These are phyloP conservation scores for Axinella damicornis DNA, from an alignment of 37 sponge, comb jelly and placozoan genomes.

Conservation along the genomic window DNA sequence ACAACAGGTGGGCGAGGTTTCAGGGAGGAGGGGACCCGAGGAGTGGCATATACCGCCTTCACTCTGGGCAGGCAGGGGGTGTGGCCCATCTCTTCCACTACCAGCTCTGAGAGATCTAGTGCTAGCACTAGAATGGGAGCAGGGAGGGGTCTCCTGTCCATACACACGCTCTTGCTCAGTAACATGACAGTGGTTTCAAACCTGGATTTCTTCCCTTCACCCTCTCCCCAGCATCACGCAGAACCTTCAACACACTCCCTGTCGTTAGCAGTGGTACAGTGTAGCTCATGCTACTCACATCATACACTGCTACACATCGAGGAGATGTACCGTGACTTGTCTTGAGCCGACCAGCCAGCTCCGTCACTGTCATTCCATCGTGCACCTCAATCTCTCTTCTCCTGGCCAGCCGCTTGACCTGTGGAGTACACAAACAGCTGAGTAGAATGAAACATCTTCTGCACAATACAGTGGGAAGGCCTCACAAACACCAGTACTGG, in stretches of 20 bases:
- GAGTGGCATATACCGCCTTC: background rate
- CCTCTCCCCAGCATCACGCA: background rate
- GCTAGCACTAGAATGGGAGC: background rate
- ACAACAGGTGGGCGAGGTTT: constrained; percentile 85
- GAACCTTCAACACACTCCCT: background rate
- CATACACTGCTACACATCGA: background rate
- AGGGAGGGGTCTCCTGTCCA: no score
- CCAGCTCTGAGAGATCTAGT: background rate
- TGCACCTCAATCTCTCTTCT: background rate
- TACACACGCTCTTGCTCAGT: background rate
- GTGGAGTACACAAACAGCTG: background rate
- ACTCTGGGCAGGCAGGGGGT: background rate
- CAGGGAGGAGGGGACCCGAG: constrained; percentile 6
- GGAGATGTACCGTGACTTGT: background rate
- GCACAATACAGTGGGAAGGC: background rate
- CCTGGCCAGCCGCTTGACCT: background rate
- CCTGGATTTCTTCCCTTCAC: constrained; percentile 6
- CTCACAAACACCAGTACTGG: no score
- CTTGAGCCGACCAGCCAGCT: constrained; percentile 3
- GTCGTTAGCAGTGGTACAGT: no score
- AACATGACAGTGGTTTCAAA: background rate
- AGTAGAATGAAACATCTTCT: background rate
- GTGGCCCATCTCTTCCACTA: background rate
- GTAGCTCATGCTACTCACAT: no score
- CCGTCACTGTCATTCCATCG: constrained; percentile 31